Evolutionary conservation across 2,113 vertebrate genomes (phyloP).

Genomic region (Conger conger): DNA sequence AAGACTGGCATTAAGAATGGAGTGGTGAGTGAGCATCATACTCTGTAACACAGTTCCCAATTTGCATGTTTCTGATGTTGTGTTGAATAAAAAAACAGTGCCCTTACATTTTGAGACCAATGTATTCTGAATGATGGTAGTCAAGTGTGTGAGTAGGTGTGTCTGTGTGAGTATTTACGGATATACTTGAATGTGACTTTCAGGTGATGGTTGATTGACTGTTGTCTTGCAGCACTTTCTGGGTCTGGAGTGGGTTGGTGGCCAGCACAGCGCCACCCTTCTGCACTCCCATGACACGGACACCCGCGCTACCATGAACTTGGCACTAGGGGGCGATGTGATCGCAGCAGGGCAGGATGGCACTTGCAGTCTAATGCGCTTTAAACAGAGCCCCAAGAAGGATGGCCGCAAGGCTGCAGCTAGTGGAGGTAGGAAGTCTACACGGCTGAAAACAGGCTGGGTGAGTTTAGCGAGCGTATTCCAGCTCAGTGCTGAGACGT

Average conservation of each 20-base stretch:
- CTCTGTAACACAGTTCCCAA: neutral
- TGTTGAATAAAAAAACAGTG: neutral
- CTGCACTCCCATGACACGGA: constrained; percentile 86
- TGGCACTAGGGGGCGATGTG: constrained; percentile 79
- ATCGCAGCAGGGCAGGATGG: constrained; percentile 91
- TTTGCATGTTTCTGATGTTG: neutral
- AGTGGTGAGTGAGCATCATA: constrained; percentile 69
- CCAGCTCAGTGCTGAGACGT: neutral
- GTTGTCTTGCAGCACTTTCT: constrained; percentile 80
- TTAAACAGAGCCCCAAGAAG: constrained; percentile 53
- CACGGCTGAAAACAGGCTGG: neutral
- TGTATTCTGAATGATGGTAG: neutral
- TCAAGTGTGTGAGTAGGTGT: neutral
- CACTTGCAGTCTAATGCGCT: constrained; percentile 80
- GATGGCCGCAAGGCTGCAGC: constrained; percentile 32
- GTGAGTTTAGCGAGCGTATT: neutral
- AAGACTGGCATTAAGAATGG: constrained; percentile 92
- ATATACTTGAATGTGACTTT: neutral
- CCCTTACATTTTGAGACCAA: neutral
- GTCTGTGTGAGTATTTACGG: too few relatives aligned
- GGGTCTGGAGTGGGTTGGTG: constrained; percentile 76
- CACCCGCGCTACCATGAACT: constrained; percentile 87
- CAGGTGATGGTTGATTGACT: neutral
- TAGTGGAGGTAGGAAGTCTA: constrained; percentile 65
- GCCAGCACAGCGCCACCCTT: constrained; percentile 78